Evolutionary conservation across 2,113 vertebrate genomes (phyloP), one percentile per base, ranked within the genome.

Genomic region (Atractosteus spatula): DNA sequence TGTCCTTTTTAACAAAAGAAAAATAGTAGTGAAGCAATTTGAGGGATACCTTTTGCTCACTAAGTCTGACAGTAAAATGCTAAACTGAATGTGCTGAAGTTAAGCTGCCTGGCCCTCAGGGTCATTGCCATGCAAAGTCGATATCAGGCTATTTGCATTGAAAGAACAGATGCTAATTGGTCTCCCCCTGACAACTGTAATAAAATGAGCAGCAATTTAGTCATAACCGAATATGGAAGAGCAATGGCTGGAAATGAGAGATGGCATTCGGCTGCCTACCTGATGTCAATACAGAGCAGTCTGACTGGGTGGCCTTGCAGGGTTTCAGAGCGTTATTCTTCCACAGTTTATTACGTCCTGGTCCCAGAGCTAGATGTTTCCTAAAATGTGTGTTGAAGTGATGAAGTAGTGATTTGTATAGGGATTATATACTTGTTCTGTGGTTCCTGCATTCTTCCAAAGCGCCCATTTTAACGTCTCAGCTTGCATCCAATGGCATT

Each of bases 121-220:
- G 29, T 51, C 71, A 51, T 65, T 71, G 67, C 68, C 51, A 70
- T 70, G 64, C 71, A 17, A 17, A 56, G 54, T 64, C 56, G 41
- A 66, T 13, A n/a, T 62, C 51, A 29, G 41, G 59, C 71, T 43
- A 47, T 66, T 72, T 67, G 45, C 2, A 51, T 51, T n/a, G 17
- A 11, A 8, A 55, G 13, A 66, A 66, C 14, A 51, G 11, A 71
- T 41, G 65, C 16, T 55, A 62, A 74, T 69, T 17, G 62, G 17
- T 29, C 41, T 62, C 70, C 68, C 14, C 47, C 10, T 10, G 10
- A 51, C 47, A 62, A 43, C 62, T 42, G 8, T 6, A 57, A 8
- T 64, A 63, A 62, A 55, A 16, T 14, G 12, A 44, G 11, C 41
- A 29, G 6, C 7, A 14, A 42, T 66, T 66, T 44, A 14, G 12